Evolutionary conservation across 2,888 invertebrate species (phyloP).

Genomic region (Proisotoma minuta): DNA sequence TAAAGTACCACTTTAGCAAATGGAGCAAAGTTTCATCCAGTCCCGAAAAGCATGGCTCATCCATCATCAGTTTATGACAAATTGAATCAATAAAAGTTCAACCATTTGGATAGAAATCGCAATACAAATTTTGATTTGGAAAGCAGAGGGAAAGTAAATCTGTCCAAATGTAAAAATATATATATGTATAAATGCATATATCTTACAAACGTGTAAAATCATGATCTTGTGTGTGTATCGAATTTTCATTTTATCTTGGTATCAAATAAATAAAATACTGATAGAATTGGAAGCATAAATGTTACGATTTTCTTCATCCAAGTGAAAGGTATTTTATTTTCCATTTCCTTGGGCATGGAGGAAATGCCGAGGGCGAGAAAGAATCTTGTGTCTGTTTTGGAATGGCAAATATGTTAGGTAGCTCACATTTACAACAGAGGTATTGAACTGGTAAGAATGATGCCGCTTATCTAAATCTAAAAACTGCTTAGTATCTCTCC

Average conservation of each 20-base stretch:
- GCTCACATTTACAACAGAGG: not conserved
- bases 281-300: slow-evolving; percentile 1
- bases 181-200: not conserved
- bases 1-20: too few species aligned
- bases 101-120: not conserved
- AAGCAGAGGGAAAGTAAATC: not conserved
- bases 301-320: not conserved
- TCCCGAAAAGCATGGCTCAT: too few species aligned
- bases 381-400: too few species aligned
- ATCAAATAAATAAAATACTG: not conserved
- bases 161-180: not conserved
- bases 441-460: not conserved
- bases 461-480: slow-evolving; percentile 3
- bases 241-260: not conserved
- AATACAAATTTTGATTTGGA: not conserved
- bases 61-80: not conserved
- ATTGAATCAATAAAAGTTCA: slow-evolving; percentile 4
- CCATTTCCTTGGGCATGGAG: not conserved
- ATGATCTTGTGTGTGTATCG: not conserved
- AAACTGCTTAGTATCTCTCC: not conserved
- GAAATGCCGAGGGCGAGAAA: too few species aligned
- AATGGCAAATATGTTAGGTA: too few species aligned
- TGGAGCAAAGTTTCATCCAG: too few species aligned
- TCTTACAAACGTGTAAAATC: not conserved
- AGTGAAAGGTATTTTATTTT: slow-evolving; percentile 1